These are phyloP conservation scores for Eulithis prunata DNA, from an alignment of 2,888 invertebrate species.

Conservation along the genomic window DNA sequence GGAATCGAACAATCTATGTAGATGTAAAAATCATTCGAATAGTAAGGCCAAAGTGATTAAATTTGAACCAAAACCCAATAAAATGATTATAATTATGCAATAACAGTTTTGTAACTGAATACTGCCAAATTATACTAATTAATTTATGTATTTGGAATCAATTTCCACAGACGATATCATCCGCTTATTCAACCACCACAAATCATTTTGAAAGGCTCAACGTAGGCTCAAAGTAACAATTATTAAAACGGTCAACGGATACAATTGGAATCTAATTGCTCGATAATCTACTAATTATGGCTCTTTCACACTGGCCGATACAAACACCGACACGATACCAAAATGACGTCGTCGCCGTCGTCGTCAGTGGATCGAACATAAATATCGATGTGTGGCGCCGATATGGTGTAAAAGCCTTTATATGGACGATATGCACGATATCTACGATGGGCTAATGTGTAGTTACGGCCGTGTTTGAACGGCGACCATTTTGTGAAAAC, in stretches of 20 bases:
- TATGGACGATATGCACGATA: no score
- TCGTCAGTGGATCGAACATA: background rate
- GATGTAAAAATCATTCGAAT: no score
- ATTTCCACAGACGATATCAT: slow-evolving; percentile 20
- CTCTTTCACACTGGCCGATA: no score
- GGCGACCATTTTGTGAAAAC: background rate
- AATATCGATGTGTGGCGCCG: background rate
- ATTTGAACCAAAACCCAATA: background rate
- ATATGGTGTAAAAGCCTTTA: background rate
- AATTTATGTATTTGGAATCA: slow-evolving; percentile 10
- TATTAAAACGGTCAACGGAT: slow-evolving; percentile 45
- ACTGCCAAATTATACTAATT: background rate
- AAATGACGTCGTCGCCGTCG: no score
- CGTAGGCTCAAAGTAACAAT: slow-evolving; percentile 12
- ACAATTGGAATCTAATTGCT: slow-evolving; percentile 49
- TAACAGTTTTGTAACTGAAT: no score
- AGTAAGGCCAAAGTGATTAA: no score
- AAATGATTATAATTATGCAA: background rate
- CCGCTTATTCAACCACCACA: slow-evolving; percentile 15
- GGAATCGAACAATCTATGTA: no score
- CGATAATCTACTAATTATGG: slow-evolving; percentile 14
- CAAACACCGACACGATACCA: background rate
- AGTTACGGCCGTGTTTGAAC: background rate
- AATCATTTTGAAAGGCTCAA: slow-evolving; percentile 17
- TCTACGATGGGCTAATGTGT: background rate